Evolutionary conservation across 2,888 invertebrate species (phyloP), one percentile per base, ranked within the genome.

Genomic region (Macroteleia sp.): DNA sequence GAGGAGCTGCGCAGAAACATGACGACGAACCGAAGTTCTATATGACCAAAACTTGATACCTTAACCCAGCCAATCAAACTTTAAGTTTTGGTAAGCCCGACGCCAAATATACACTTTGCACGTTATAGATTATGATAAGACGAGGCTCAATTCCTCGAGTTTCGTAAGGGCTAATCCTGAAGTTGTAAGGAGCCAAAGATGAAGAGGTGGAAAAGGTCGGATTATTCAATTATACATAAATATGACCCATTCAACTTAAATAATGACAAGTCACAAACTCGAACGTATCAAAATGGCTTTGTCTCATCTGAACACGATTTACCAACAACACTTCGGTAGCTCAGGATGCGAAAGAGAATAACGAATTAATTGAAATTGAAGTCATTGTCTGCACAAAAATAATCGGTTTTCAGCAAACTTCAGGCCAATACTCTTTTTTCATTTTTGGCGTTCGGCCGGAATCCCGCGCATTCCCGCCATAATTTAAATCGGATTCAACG

Each of bases 61-160:
- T 86, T 85, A 86, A 85, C 86, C 84, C 86, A 86, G 85, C 89
- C 88, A 90, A 90, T 90, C 89, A 90, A 90, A 90, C 87, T 90
- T 90, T 84, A 85, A 87, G 86, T 85, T 87, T 81, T 83, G 83
- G 83, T 89, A 89, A 89, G 87, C 87, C 86, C 80, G 79, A 81
- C 85, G 84, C 86, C 86, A 88, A 90, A 90, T 88, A 89, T 85
- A 85, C 86, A 84, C 82, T 86, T 85, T 84, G 82, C 83, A 86
- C 84, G 85, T 85, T 85, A 85, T 83, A 83, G 83, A 81, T 84
- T 86, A 83, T 82, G 83, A 74, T 78, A 81, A 80, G 83, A 69
- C 75, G 82, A 76, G 73, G 79, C 76, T 77, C 82, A 80, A 82
- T 85, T 81, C 81, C 82, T 74, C 74, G 81, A 82, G 82, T 83